phyloP scores from a whole-genome alignment of 1,140 invertebrate species.

The Apis dorsata region DNA sequence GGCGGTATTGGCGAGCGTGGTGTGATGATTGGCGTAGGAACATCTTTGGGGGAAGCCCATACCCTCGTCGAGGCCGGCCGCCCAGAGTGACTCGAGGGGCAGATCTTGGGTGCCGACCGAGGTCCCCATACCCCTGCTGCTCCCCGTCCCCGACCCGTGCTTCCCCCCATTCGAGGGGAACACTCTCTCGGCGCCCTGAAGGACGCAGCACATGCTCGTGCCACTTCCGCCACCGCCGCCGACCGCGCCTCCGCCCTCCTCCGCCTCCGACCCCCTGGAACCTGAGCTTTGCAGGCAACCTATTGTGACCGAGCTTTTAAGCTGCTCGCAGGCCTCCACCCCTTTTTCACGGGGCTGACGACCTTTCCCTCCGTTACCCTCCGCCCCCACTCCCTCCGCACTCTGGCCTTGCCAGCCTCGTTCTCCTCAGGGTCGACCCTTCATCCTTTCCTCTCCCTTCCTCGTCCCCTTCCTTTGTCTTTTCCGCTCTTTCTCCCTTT shows the following conservation, averaged over 20 bases:
- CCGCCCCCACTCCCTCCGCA: no score
- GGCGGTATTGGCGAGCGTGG: conserved; percentile 46
- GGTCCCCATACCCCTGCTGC: conserved; percentile 47
- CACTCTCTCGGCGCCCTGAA: conserved; percentile 73
- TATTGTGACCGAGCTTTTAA: conserved; percentile 73
- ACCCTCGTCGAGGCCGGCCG: conserved; percentile 74
- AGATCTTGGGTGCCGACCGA: conserved; percentile 66
- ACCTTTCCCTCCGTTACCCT: conserved; percentile 38
- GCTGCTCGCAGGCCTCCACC: conserved; percentile 63
- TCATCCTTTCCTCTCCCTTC: conserved; percentile 46
- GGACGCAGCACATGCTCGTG: conserved; percentile 74
- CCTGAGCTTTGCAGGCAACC: conserved; percentile 76
- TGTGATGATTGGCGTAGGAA: conserved; percentile 72
- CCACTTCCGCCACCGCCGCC: conserved; percentile 57
- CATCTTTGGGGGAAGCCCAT: conserved; percentile 75
- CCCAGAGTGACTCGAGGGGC: conserved; percentile 75
- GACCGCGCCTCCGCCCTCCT: conserved; percentile 59
- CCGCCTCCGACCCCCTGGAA: conserved; percentile 70
- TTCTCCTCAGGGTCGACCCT: conserved; percentile 54
- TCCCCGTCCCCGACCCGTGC: conserved; percentile 53
- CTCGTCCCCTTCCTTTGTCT: not conserved
- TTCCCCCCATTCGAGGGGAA: conserved; percentile 72
- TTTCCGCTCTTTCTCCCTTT: no score
- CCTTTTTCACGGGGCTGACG: conserved; percentile 56
- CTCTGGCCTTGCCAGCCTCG: conserved; percentile 37